These are phyloP conservation scores for Caenorhabditis macrosperma DNA, from an alignment of 2,888 invertebrate genomes.

Conservation along the genomic window DNA sequence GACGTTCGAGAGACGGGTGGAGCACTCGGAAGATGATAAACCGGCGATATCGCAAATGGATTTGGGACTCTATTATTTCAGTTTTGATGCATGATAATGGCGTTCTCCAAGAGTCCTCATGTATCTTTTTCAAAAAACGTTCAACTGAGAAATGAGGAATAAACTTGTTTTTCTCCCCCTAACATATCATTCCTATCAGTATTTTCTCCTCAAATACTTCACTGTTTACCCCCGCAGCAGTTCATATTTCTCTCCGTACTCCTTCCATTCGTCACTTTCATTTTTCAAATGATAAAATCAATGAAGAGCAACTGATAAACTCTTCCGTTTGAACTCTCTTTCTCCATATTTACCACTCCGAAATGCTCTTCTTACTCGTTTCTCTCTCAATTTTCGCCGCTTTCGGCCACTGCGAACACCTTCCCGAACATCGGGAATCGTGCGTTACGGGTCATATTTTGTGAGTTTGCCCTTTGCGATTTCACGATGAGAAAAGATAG, in stretches of 20 bases:
- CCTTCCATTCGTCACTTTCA: not conserved
- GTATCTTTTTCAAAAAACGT: not conserved
- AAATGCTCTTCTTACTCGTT: not conserved
- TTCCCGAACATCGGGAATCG: not conserved
- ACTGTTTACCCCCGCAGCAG: too few relatives aligned
- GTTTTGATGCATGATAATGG: not conserved
- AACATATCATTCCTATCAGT: too few relatives aligned
- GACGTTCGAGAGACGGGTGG: not conserved
- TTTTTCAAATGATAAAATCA: not conserved
- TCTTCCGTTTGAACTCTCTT: not conserved
- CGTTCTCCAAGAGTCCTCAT: not conserved
- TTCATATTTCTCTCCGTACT: not conserved
- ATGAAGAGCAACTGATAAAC: not conserved
- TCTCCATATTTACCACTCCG: not conserved
- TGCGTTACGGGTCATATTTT: not conserved
- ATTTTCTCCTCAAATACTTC: too few relatives aligned
- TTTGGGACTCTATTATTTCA: not conserved
- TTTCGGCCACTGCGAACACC: not conserved
- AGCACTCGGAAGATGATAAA: not conserved
- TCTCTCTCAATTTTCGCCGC: not conserved
- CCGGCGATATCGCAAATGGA: not conserved
- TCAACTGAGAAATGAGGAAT: not conserved
- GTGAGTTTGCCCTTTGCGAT: too few relatives aligned
- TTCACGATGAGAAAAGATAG: too few relatives aligned
- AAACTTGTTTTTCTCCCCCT: too few relatives aligned